Base-by-base conservation (phyloP, 1,140 invertebrate genomes). In the Stenopsyche tienmushanensis region DNA sequence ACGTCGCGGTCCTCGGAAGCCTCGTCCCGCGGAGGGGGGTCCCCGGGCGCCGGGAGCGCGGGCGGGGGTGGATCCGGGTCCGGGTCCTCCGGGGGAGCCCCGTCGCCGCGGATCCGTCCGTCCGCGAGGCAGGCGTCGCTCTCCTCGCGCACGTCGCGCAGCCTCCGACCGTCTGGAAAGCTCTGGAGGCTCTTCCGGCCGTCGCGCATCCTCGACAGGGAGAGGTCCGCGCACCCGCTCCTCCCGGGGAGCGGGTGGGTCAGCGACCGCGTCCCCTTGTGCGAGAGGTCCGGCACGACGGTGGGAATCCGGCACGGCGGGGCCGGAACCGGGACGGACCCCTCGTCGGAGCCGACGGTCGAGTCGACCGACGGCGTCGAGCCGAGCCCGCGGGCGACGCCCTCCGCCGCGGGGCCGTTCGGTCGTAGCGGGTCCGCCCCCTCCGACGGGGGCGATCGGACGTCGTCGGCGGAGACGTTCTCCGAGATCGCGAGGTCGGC, bases 341-440 rank as follows among this genome's bases (percentile, higher is more conserved):
- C 83, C 68, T 85, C 84, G 55, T 83, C 84, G 0, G 84, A 84
- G 0, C 83, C 83, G 1, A 85, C 83, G 0, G 84, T 84, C 5
- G 83, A 84, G 71, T 86, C 84, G 1, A 85, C 79, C 42, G 83
- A 84, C 1, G 84, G 82, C 15, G 83, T 82, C 13, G 84, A 84
- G 1, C 78, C 77, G n/a, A n/a, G n/a, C n/a, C n/a, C n/a, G n/a
- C n/a, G n/a, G n/a, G n/a, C n/a, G 15, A 74, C 75, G 59, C 78
- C 77, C 10, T 73, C 74, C 55, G 75, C 77, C 21, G 77, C 75
- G 57, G 77, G 75, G 9, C 73, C 75, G 39, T 73, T 73, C 7
- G 69, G 62, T n/a, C n/a, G n/a, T n/a, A n/a, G n/a, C n/a, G n/a
- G n/a, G n/a, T n/a, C n/a, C n/a, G n/a, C n/a, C 54, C 72, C 71